Evolutionary conservation across 2,888 invertebrate species (phyloP).

Genomic region (Latrodectus elegans): DNA sequence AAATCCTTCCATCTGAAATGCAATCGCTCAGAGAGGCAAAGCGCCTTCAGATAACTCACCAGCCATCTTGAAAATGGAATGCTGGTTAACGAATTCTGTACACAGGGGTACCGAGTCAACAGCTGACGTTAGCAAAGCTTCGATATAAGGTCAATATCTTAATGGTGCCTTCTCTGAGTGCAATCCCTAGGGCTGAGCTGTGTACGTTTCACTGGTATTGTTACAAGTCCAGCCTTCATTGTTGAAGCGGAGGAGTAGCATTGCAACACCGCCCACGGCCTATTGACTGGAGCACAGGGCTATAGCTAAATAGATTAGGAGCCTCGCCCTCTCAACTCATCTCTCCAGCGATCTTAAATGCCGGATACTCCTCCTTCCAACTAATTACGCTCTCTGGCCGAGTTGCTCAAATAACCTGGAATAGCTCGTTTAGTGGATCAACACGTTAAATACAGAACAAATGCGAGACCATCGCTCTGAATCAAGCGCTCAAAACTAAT

Average conservation of each 20-base stretch:
- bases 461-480: conserved; percentile 27
- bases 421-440: conserved; percentile 62
- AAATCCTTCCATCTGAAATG: conserved; percentile 3
- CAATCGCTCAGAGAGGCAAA: conserved; percentile 4
- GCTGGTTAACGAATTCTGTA: conserved; percentile 60
- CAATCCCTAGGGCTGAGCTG: conserved; percentile 54
- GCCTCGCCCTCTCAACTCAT: conserved; percentile 17
- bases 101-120: conserved; percentile 55
- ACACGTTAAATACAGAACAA: conserved; percentile 65
- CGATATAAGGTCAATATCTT: conserved; percentile 66
- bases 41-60: conserved; percentile 4
- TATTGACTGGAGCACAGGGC: conserved; percentile 61
- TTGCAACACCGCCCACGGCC: conserved; percentile 49
- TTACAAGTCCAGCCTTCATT: conserved; percentile 64
- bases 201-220: conserved; percentile 64
- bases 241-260: conserved; percentile 55
- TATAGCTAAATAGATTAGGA: conserved; percentile 64
- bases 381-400: conserved; percentile 53
- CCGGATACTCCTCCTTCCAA: conserved; percentile 57
- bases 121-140: conserved; percentile 63
- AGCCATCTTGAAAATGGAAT: conserved; percentile 54
- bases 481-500: conserved; percentile 31
- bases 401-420: conserved; percentile 54
- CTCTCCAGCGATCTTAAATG: conserved; percentile 46
- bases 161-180: conserved; percentile 63